A percentile compares a stretch with the other conserved stretches of the same genome.
Conservation (phyloP, 2,113 vertebrate genomes). For the Charina bottae region DNA sequence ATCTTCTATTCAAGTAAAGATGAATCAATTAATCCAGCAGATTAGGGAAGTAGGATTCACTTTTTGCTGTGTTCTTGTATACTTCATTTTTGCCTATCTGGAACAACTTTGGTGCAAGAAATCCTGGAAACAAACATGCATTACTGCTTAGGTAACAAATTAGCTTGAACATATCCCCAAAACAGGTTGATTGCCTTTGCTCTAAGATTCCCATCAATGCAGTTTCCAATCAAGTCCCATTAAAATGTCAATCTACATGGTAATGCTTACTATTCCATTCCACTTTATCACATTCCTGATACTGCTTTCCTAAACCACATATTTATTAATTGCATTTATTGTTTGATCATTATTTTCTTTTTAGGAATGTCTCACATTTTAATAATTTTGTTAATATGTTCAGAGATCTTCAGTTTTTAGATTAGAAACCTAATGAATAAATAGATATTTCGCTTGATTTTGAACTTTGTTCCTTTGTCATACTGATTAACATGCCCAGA, state of each 20-base stretch:
- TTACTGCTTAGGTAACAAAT: neutral
- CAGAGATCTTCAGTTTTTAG: too few relatives aligned
- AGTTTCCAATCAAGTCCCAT: neutral
- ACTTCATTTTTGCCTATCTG: neutral
- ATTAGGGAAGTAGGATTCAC: too few relatives aligned
- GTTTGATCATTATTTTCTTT: too few relatives aligned
- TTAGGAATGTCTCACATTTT: too few relatives aligned
- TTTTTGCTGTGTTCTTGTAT: neutral
- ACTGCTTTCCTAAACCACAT: neutral
- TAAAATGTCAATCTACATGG: neutral
- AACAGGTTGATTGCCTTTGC: neutral
- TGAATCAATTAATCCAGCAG: neutral
- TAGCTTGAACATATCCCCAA: neutral
- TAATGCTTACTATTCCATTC: neutral
- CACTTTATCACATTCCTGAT: neutral
- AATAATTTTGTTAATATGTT: too few relatives aligned
- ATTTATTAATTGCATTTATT: too few relatives aligned
- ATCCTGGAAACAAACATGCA: neutral
- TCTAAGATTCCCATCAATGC: conserved; percentile 2
- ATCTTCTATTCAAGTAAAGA: too few relatives aligned
- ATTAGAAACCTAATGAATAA: too few relatives aligned
- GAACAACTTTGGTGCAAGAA: neutral
- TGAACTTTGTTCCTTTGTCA: neutral
- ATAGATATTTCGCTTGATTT: too few relatives aligned
- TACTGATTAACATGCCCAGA: neutral